Evolutionary conservation across 1,140 invertebrate genomes (phyloP).

Genomic region (Zaprionus davidi): DNA sequence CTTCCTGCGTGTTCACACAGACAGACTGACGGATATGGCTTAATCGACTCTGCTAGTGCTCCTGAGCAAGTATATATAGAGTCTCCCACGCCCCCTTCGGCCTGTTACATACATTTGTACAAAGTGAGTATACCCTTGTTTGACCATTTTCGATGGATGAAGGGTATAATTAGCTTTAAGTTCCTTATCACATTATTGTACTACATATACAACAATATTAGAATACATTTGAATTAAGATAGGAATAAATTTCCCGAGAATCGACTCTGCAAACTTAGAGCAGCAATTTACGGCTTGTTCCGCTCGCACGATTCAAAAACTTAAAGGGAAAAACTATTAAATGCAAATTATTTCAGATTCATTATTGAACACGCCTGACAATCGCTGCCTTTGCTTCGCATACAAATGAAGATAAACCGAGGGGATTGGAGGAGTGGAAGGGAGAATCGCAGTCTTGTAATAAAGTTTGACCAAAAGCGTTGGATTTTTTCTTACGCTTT

Average conservation of each 20-base stretch:
- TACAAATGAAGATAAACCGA: slow-evolving; percentile 68
- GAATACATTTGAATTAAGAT: too few species aligned
- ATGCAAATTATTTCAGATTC: slow-evolving; percentile 78
- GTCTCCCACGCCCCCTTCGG: too few species aligned
- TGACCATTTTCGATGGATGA: too few species aligned
- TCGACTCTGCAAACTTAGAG: background rate
- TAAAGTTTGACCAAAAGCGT: slow-evolving; percentile 39
- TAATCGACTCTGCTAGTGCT: too few species aligned
- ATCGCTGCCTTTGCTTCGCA: slow-evolving; percentile 39
- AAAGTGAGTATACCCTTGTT: too few species aligned
- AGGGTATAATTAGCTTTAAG: too few species aligned
- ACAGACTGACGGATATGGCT: too few species aligned
- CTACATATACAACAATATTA: too few species aligned
- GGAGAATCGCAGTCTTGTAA: slow-evolving; percentile 7
- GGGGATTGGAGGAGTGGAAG: background rate
- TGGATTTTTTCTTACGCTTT: slow-evolving; percentile 71
- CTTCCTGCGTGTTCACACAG: too few species aligned
- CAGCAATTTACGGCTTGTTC: background rate
- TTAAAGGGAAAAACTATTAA: slow-evolving; percentile 60
- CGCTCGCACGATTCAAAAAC: slow-evolving; percentile 32
- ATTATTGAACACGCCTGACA: slow-evolving; percentile 49
- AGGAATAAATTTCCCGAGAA: background rate
- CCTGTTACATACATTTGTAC: too few species aligned
- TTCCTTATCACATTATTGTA: too few species aligned
- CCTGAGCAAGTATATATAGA: too few species aligned